Percentiles rank a stretch among this genome's conserved stretches.
phyloP scores from a whole-genome alignment of 2,113 vertebrate species.

The Jaculus jaculus region DNA sequence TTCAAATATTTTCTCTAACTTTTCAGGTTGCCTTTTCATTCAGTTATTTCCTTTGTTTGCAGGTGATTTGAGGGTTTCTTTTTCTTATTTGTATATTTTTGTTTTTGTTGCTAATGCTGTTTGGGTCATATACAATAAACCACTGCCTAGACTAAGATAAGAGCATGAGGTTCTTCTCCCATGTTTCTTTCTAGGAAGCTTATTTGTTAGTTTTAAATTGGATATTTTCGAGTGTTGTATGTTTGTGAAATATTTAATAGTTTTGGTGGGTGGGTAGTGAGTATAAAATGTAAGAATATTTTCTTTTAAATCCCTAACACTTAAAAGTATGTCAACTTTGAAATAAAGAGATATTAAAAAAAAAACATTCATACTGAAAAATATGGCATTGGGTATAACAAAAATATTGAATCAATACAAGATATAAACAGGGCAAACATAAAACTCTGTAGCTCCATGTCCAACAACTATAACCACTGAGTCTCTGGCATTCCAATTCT shows the following conservation, averaged over 20 bases:
- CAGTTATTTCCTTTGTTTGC: constrained; percentile 26
- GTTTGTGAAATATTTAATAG: background rate
- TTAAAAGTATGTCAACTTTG: constrained; percentile 8
- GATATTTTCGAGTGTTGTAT: background rate
- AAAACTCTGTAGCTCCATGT: too few species aligned
- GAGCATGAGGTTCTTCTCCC: background rate
- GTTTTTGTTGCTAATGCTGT: constrained; percentile 21
- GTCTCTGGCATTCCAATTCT: too few species aligned
- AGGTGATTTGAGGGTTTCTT: background rate
- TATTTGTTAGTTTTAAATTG: background rate
- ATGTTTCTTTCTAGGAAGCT: constrained; percentile 6
- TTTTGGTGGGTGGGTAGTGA: background rate
- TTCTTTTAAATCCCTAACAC: background rate
- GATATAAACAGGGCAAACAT: too few species aligned
- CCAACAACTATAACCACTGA: too few species aligned
- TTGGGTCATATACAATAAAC: constrained; percentile 16
- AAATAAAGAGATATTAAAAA: background rate
- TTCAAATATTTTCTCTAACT: constrained; percentile 46
- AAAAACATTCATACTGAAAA: too few species aligned
- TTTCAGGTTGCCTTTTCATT: background rate
- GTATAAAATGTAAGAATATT: constrained; percentile 23
- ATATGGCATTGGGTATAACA: too few species aligned
- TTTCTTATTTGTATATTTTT: constrained; percentile 30
- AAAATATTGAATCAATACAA: too few species aligned
- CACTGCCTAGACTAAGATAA: background rate